Conservation (phyloP, 2,113 vertebrate species). For the Rhea americana region DNA sequence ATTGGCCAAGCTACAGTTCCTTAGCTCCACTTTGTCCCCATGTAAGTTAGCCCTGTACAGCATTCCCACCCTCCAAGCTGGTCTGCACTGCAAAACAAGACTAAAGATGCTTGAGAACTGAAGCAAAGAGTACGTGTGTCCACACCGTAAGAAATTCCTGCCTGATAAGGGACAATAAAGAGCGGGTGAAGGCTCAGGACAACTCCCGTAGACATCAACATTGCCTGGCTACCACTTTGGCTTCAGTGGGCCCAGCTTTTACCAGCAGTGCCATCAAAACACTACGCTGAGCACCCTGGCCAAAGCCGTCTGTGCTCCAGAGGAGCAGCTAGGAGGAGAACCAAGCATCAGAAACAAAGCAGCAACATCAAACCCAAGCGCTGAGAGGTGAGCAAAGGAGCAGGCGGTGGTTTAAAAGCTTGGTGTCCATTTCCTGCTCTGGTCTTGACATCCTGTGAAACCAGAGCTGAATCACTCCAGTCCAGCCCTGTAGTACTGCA, state of each 20-base stretch:
- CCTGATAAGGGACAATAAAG: not conserved
- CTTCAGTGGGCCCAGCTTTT: not conserved
- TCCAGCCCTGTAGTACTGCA: not conserved
- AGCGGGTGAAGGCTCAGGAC: not conserved
- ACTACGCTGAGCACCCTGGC: fast-evolving
- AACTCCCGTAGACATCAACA: not conserved
- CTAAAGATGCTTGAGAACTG: not conserved
- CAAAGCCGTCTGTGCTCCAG: not conserved
- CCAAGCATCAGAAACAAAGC: not conserved
- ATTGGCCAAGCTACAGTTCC: not conserved
- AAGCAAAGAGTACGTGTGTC: not conserved
- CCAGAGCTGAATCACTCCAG: not conserved
- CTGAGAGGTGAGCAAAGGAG: not conserved
- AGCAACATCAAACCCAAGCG: not conserved
- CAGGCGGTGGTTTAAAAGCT: not conserved
- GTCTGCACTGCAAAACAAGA: not conserved
- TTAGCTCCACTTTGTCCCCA: not conserved
- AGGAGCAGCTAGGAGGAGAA: not conserved
- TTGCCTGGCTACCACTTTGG: not conserved
- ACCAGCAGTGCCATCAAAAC: not conserved
- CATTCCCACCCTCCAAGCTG: not conserved
- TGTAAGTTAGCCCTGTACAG: not conserved
- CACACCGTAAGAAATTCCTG: not conserved
- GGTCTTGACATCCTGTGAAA: not conserved
- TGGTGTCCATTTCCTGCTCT: not conserved